Percentiles rank a stretch among this genome's conserved stretches.
phyloP scores from a whole-genome alignment of 2,113 vertebrate species.

The Haemorhous mexicanus region DNA sequence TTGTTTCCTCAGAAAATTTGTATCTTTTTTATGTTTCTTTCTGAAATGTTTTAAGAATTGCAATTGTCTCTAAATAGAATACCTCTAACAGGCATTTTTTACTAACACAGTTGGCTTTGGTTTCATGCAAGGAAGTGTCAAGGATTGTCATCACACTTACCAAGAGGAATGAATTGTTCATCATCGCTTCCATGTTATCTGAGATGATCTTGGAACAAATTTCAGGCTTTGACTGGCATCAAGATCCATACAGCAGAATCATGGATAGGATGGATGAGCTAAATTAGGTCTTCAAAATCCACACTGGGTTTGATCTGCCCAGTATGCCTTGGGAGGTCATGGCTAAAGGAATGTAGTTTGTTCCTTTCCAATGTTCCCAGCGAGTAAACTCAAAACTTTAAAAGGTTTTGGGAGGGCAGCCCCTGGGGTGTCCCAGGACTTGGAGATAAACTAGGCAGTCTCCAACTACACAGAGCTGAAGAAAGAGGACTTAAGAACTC shows the following conservation, averaged over 20 bases:
- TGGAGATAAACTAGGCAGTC: not conserved
- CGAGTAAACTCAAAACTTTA: not conserved
- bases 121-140: not conserved
- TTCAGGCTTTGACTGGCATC: not conserved
- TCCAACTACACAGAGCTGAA: not conserved
- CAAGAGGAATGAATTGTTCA: not conserved
- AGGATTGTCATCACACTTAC: not conserved
- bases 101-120: not conserved
- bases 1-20: not conserved
- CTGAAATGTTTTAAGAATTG: not conserved
- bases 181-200: not conserved
- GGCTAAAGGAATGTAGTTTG: not conserved
- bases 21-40: not conserved
- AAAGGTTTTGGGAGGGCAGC: not conserved
- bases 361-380: not conserved
- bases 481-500: not conserved
- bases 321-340: not conserved
- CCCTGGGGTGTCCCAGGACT: not conserved
- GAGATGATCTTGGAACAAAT: not conserved
- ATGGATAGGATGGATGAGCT: not conserved
- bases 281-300: not conserved
- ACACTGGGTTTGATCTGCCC: not conserved
- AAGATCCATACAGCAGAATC: not conserved
- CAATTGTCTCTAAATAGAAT: not conserved
- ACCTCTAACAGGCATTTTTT: not conserved